phyloP scores from a whole-genome alignment of 1,140 invertebrate species.

The Drosophila tani region DNA sequence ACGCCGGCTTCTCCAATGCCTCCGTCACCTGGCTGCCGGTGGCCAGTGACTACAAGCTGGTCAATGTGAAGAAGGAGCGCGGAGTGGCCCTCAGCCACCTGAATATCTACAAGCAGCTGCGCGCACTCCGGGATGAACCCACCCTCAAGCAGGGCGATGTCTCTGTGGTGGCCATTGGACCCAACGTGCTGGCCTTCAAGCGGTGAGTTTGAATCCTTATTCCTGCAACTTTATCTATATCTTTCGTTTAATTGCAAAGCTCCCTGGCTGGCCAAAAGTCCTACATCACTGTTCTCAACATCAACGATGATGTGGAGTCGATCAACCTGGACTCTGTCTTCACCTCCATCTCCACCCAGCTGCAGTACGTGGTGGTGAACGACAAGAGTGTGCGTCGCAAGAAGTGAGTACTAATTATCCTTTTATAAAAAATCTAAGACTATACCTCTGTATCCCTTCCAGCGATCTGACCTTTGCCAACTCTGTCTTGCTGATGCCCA shows the following conservation, averaged over 20 bases:
- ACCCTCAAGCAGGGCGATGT: slow-evolving; percentile 85
- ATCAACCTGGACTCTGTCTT: slow-evolving; percentile 68
- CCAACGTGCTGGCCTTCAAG: slow-evolving; percentile 85
- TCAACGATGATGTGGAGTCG: slow-evolving; percentile 69
- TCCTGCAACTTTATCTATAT: accelerated
- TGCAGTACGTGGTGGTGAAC: slow-evolving; percentile 72
- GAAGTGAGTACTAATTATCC: slow-evolving; percentile 51
- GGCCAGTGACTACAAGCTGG: slow-evolving; percentile 85
- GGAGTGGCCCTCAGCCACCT: slow-evolving; percentile 72
- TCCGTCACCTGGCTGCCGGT: slow-evolving; percentile 90
- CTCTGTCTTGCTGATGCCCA: slow-evolving; percentile 72
- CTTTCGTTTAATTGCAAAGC: slow-evolving; percentile 1
- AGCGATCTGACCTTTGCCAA: slow-evolving; percentile 69
- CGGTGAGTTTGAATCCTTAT: slow-evolving; percentile 70
- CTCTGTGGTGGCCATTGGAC: slow-evolving; percentile 71
- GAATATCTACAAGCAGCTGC: slow-evolving; percentile 79
- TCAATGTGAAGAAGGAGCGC: slow-evolving; percentile 86
- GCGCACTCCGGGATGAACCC: slow-evolving; percentile 55
- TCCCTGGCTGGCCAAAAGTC: slow-evolving; percentile 61
- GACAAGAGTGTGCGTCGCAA: slow-evolving; percentile 72
- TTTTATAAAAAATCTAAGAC: not conserved
- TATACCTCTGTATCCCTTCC: not conserved
- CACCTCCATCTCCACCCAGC: slow-evolving; percentile 43
- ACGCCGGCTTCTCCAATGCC: slow-evolving; percentile 87
- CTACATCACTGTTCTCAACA: slow-evolving; percentile 68